Evolutionary conservation across 2,797 vertebrate species (phyloP), one percentile per base, ranked within the genome.

Genomic region (Scarus forsteni): DNA sequence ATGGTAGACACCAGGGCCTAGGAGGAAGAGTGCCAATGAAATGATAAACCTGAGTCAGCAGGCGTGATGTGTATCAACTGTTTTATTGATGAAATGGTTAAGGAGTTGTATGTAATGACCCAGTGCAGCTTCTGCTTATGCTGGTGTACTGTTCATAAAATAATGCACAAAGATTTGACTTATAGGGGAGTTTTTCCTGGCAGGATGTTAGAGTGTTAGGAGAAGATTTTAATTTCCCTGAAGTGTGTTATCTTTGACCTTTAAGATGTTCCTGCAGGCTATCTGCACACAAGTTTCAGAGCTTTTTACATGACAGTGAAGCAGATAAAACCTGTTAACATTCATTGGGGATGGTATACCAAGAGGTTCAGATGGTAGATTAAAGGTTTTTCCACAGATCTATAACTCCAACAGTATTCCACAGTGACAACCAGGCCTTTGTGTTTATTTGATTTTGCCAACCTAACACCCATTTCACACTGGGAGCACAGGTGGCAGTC

Each of bases 11-110:
- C 57, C 16, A 19, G 3, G 36, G 57, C 39, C 44, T 54, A 16
- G 19, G 12, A 50, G 62, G 54, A 65, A 74, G 66, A 42, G 50
- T 42, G 61, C 68, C 9, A 56, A 56, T 64, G 65, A 49, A 71
- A 48, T 63, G 45, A 42, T 13, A 42, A 54, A 8, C 45, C 34
- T 49, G 51, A 15, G 35, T 36, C 14, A 62, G 45, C 15, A 10
- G 52, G 10, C 10, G 16, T 71, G 49, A 14, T 7, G 11, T 5
- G 8, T 1, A 6, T 6, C 49, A 13, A 10, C 12, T 14, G 43
- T 44, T 73, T 57, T 18, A 52, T 52, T 1, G 1, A 3, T 50
- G 13, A 46, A 10, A 57, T 55, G 40, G 46, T 66, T 34, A 16
- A 35, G 12, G 7, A 27, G 40, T 54, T 75, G 53, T 61, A 34